Evolutionary conservation across 2,888 invertebrate species (phyloP), one percentile per base, ranked within the genome.

Genomic region (Philereme vetulata): DNA sequence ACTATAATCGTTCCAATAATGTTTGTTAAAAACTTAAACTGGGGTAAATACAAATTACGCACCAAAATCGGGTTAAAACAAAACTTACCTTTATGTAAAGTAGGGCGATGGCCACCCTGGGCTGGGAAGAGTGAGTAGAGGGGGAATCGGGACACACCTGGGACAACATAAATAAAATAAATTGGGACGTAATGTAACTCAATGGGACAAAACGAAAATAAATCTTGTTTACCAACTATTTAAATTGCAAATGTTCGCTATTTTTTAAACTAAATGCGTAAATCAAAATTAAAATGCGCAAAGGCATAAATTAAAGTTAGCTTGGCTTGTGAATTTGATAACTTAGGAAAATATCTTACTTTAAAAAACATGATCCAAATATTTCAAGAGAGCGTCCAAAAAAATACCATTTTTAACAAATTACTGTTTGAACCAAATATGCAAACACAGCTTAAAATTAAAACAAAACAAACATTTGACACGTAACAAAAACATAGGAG

Each of bases 121-220:
- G 84, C 77, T 61, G 83, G 95, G 86, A 95, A 95, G 84, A 95
- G 88, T 71, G 95, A 95, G 83, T 95, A 95, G 67, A 95, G 93
- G 70, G 95, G 95, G 85, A 94, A 95, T 72, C 95, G 93, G 80
- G 93, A 92, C 80, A 94, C 94, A 89, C 95, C 95, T 95, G 93
- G 67, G 58, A 72, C 63, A 64, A 72, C 65, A 68, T 66, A 72
- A 68, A 61, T 65, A 70, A 60, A 58, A 49, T 55, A 62, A 65
- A 67, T 67, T 62, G 67, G 66, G 60, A 66, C 52, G 52, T 51
- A 60, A 63, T 51, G 49, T 54, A 62, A 59, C 60, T 62, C 54
- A 64, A 64, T 59, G 55, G 65, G 51, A 51, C 60, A 34, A 35
- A 47, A 56, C 53, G 35, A 36, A 58, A 54, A 54, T 48, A 52